A percentile compares a stretch with the other conserved stretches of the same genome.
phyloP scores from a whole-genome alignment of 1,140 invertebrate genomes.

The Solenopsis invicta region DNA sequence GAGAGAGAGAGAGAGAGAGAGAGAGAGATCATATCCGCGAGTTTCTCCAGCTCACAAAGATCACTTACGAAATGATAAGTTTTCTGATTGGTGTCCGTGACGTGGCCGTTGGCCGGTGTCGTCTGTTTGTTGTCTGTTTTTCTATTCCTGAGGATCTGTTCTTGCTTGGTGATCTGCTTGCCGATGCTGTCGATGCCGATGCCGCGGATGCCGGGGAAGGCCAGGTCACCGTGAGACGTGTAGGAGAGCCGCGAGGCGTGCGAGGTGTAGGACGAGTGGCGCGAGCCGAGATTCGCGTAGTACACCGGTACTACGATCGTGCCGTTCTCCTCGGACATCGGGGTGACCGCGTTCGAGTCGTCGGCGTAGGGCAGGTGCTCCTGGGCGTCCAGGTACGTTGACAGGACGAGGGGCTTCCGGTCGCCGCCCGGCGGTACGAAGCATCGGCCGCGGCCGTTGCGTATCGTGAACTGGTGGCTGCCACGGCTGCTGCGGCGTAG shows the following conservation, averaged over 20 bases:
- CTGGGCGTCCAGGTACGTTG: conserved; percentile 97
- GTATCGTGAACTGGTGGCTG: conserved; percentile 96
- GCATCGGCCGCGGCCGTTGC: conserved; percentile 91
- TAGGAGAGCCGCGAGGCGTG: conserved; percentile 97
- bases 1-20: too few relatives aligned
- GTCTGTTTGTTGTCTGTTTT: conserved; percentile 76
- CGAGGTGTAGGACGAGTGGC: conserved; percentile 97
- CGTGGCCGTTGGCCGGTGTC: conserved; percentile 88
- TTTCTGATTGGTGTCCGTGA: conserved; percentile 90
- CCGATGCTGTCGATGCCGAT: conserved; percentile 89
- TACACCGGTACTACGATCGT: conserved; percentile 97
- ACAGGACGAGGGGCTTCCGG: conserved; percentile 96
- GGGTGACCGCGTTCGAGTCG: conserved; percentile 98
- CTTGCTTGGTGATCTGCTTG: conserved; percentile 93
- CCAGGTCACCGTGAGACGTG: conserved; percentile 96
- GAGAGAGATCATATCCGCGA: too few relatives aligned
- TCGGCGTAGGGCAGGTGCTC: conserved; percentile 99
- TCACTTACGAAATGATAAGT: conserved; percentile 90
- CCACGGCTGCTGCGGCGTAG: conserved; percentile 94
- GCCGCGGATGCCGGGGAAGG: conserved; percentile 86
- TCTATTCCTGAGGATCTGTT: conserved; percentile 91
- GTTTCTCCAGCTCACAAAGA: too few relatives aligned
- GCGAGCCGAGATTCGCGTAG: conserved; percentile 92
- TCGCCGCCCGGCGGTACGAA: conserved; percentile 92
- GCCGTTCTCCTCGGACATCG: conserved; percentile 99